Evolutionary conservation across 2,797 vertebrate genomes (phyloP), one percentile per base, ranked within the genome.

Genomic region (Paguma larvata): DNA sequence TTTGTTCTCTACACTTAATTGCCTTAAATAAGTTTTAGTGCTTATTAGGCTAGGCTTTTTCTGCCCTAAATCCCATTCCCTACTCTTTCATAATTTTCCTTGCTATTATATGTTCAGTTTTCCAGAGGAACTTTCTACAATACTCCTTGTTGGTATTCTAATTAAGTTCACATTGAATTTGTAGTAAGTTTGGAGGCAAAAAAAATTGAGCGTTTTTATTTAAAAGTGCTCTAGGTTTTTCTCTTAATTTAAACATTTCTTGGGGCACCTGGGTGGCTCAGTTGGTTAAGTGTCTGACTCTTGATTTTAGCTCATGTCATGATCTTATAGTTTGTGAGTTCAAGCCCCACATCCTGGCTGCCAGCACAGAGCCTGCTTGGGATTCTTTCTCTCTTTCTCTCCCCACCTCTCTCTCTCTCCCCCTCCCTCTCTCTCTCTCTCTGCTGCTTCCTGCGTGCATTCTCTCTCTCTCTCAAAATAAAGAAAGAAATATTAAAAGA

Each of bases 71-170:
- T 34, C 9, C 15, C 3, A 44, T 16, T 16, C 15, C 13, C 25
- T 91, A 67, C 62, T 27, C 41, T 79, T 91, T 79, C 48, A 46
- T 85, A 75, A 84, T 87, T 96, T 87, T 87, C 53, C 85, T 23
- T 41, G 80, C 51, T 56, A 32, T 96, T 94, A 9, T 63, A 56
- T 84, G 34, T 95, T 86, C 93, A 86, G 92, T 96, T 97, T 93
- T 85, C 85, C 56, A 86, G 41, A 95, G n/a, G 83, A 92, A 91
- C 44, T 93, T 96, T 92, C 63, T 90, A 44, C 91, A 92, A 41
- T 63, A 46, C 10, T 94, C 72, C 70, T 78, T 93, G 27, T 96
- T 96, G 91, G 67, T 70, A 79, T 94, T 97, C 96, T 97, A 97
- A 94, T 95, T 97, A 44, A 75, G 46, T 90, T 94, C 85, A 77